Evolutionary conservation across 2,113 vertebrate genomes (phyloP).

Genomic region (Pterocles orientalis): DNA sequence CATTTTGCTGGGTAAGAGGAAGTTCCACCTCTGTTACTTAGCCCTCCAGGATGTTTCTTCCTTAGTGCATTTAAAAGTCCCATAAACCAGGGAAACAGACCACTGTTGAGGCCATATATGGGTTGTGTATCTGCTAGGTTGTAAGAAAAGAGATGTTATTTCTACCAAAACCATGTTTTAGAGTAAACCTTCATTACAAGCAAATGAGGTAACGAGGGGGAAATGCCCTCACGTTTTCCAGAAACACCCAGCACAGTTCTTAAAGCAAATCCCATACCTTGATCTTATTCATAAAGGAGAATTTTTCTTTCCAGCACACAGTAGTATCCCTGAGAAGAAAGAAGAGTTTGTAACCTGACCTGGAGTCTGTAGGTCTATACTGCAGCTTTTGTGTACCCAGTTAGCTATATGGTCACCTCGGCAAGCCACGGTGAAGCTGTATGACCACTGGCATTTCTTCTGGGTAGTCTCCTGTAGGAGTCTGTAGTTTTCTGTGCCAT

Average conservation of each 20-base stretch:
- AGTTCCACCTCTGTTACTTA: background rate
- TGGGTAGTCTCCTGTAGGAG: background rate
- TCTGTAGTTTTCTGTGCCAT: background rate
- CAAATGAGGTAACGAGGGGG: background rate
- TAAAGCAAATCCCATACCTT: background rate
- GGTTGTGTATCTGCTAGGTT: background rate
- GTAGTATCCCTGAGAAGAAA: background rate
- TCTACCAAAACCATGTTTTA: background rate
- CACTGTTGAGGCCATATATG: background rate
- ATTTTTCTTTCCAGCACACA: background rate
- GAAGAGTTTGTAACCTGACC: background rate
- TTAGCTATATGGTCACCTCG: rapidly evolving
- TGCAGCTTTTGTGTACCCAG: background rate
- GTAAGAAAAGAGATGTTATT: background rate
- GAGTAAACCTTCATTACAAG: background rate
- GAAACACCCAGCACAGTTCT: background rate
- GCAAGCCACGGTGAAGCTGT: background rate
- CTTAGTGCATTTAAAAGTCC: background rate
- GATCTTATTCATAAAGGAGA: background rate
- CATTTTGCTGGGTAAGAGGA: background rate
- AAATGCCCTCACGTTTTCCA: background rate
- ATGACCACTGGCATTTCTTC: background rate
- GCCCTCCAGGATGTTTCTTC: background rate
- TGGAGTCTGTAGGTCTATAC: background rate
- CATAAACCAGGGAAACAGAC: background rate